phyloP scores from a whole-genome alignment of 2,888 invertebrate species.

The Epistrophe grossulariae region DNA sequence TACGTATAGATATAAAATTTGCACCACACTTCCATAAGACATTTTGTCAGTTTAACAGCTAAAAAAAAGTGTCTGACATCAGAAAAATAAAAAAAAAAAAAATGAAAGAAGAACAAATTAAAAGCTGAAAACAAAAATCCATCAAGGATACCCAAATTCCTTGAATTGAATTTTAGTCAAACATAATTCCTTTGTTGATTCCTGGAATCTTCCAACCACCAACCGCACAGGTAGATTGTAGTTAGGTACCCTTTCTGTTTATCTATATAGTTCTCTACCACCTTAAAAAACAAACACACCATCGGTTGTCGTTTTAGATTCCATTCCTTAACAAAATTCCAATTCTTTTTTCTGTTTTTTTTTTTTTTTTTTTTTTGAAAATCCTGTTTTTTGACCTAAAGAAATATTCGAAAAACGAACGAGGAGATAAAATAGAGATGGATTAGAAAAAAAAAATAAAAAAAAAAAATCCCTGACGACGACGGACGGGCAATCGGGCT shows the following conservation, averaged over 20 bases:
- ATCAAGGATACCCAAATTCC: constrained; percentile 74
- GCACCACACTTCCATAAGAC: constrained; percentile 51
- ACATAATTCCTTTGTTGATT: constrained; percentile 75
- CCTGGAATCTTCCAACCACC: constrained; percentile 58
- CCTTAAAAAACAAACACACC: constrained; percentile 21
- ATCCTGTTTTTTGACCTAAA: constrained; percentile 76
- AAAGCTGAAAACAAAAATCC: constrained; percentile 8
- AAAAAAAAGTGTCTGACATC: constrained; percentile 22
- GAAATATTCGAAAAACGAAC: constrained; percentile 73
- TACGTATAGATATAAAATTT: constrained; percentile 18
- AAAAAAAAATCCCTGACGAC: constrained; percentile 30
- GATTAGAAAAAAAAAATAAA: constrained; percentile 63
- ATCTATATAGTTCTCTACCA: neutral
- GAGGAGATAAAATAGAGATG: constrained; percentile 59
- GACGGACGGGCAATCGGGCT: neutral
- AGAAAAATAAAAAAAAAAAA: neutral
- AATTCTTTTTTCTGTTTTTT: constrained; percentile 27
- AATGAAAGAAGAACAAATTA: constrained; percentile 3
- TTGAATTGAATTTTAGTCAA: constrained; percentile 72
- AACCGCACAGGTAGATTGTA: constrained; percentile 23
- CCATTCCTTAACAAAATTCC: constrained; percentile 69
- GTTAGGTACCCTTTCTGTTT: neutral
- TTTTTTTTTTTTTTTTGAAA: constrained; percentile 54
- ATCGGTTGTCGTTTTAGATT: constrained; percentile 71
- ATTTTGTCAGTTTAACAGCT: constrained; percentile 49